These are phyloP conservation scores for Noctua janthina DNA, from an alignment of 2,888 invertebrate genomes.

Conservation along the genomic window DNA sequence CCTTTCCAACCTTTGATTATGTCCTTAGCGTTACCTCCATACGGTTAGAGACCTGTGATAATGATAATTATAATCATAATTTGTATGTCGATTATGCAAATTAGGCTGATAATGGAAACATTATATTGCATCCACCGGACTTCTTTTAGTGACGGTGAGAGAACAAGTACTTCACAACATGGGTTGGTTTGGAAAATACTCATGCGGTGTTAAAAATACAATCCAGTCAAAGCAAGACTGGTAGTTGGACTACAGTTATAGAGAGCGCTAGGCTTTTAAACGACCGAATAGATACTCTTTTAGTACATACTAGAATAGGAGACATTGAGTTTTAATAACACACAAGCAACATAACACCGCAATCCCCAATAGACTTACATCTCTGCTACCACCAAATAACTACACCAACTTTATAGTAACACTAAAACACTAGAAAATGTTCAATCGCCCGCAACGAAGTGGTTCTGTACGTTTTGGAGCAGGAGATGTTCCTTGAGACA, in stretches of 20 bases:
- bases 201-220: not conserved
- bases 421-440: slow-evolving; percentile 55
- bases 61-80: not conserved
- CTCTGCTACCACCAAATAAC: slow-evolving; percentile 26
- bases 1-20: not conserved
- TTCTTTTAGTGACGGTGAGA: not conserved
- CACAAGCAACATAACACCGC: not conserved
- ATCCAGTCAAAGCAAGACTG: not conserved
- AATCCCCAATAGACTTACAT: slow-evolving; percentile 25
- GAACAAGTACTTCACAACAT: not conserved
- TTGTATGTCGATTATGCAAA: not conserved
- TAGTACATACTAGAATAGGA: not conserved
- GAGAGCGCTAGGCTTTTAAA: not conserved
- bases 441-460: slow-evolving; percentile 53
- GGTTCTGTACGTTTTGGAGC: slow-evolving; percentile 55
- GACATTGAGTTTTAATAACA: not conserved
- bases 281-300: not conserved
- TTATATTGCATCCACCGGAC: not conserved
- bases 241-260: too few relatives aligned
- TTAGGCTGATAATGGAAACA: not conserved
- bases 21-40: not conserved
- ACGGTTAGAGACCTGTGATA: not conserved
- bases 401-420: slow-evolving; percentile 28
- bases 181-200: not conserved
- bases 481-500: slow-evolving; percentile 60